Conservation (phyloP, 2,113 vertebrate genomes). For the Tupaia tana region DNA sequence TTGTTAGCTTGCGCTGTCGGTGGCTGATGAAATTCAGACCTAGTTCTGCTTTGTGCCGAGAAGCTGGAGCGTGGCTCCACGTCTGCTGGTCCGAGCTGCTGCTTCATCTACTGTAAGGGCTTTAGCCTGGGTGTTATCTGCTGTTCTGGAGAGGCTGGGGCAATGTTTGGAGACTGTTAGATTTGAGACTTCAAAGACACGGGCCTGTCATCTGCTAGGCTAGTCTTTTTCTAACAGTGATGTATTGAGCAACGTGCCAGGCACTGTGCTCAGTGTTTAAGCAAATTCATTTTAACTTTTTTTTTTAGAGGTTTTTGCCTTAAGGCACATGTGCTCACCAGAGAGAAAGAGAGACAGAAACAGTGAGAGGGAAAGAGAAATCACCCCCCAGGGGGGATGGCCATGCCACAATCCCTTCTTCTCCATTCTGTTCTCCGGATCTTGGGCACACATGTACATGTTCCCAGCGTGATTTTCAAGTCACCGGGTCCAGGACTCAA, state of each 20-base stretch:
- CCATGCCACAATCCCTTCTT: too few species aligned
- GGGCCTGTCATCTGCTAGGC: background rate
- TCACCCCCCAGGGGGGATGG: too few species aligned
- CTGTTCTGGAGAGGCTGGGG: background rate
- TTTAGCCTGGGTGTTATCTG: background rate
- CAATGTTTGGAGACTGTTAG: background rate
- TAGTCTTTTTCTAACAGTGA: too few species aligned
- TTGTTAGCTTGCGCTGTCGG: background rate
- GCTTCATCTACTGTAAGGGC: background rate
- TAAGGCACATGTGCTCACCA: too few species aligned
- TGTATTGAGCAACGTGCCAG: background rate
- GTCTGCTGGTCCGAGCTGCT: background rate
- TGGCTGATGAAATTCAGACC: constrained; percentile 64
- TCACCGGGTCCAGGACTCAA: too few species aligned
- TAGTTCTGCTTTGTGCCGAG: background rate
- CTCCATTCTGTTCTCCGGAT: too few species aligned
- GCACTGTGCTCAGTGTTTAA: background rate
- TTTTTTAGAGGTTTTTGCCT: too few species aligned
- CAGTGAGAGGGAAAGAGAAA: too few species aligned
- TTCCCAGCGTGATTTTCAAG: too few species aligned
- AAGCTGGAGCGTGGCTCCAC: background rate
- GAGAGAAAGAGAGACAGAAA: too few species aligned
- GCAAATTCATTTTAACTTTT: background rate
- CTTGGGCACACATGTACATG: too few species aligned
- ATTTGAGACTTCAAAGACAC: background rate